Percentiles rank a stretch among this genome's conserved stretches.
Evolutionary conservation across 2,888 invertebrate genomes (phyloP).

Genomic region (Eristalinus sepulchralis): DNA sequence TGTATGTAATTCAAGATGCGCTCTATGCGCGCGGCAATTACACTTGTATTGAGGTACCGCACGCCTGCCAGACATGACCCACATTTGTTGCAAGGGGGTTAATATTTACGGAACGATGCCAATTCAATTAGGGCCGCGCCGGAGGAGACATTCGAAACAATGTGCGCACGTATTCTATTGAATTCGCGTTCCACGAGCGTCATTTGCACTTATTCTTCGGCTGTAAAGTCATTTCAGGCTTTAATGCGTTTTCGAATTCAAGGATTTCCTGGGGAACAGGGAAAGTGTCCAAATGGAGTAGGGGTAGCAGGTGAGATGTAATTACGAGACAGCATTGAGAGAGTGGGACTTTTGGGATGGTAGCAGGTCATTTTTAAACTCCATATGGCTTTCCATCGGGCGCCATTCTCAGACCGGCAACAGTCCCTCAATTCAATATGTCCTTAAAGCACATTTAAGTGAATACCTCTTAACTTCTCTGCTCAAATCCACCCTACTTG

Average conservation of each 20-base stretch:
- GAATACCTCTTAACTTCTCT: background rate
- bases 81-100: background rate
- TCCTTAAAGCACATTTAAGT: no score
- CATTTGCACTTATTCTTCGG: background rate
- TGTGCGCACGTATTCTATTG: background rate
- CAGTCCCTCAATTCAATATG: no score
- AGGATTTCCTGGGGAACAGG: no score
- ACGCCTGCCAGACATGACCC: background rate
- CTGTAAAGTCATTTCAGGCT: background rate
- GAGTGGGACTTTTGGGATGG: no score
- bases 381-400: no score
- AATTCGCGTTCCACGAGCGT: background rate
- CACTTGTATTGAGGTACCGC: background rate
- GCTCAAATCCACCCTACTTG: background rate
- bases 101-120: background rate
- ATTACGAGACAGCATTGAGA: no score
- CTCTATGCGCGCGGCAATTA: background rate
- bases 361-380: no score
- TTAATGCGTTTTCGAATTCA: background rate
- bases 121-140: background rate
- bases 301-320: no score
- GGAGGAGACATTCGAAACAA: background rate
- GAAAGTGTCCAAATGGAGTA: no score
- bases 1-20: slow-evolving; percentile 19
- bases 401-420: no score